Evolutionary conservation across 2,113 vertebrate species (phyloP).

Genomic region (Podocnemis expansa): DNA sequence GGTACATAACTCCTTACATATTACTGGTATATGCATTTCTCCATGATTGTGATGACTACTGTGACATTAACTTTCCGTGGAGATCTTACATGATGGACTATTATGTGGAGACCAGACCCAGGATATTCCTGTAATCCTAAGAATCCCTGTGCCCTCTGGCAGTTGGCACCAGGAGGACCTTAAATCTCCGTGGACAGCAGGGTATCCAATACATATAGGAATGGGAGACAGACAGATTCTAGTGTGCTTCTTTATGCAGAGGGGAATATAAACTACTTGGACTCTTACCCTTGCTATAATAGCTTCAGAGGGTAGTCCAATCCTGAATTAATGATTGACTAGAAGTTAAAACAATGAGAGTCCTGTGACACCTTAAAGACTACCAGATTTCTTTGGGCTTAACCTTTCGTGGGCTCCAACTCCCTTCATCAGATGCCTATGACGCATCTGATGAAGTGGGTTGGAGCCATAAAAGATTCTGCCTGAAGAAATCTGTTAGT

Average conservation of each 20-base stretch:
- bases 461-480: no score
- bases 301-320: background rate
- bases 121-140: background rate
- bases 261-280: background rate
- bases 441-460: no score
- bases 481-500: no score
- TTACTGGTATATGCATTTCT: background rate
- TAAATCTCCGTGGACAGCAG: background rate
- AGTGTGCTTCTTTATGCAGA: background rate
- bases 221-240: background rate
- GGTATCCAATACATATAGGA: background rate
- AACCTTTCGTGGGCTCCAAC: no score
- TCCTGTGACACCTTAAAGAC: no score
- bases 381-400: no score
- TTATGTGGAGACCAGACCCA: background rate
- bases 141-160: background rate
- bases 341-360: no score
- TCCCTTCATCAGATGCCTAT: no score
- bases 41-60: no score
- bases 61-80: background rate
- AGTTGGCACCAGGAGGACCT: background rate
- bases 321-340: background rate
- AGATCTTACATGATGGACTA: background rate
- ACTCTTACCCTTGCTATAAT: background rate
- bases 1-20: no score